Conservation (phyloP, 2,888 invertebrate species). For the Ditylenchus weischeri region DNA sequence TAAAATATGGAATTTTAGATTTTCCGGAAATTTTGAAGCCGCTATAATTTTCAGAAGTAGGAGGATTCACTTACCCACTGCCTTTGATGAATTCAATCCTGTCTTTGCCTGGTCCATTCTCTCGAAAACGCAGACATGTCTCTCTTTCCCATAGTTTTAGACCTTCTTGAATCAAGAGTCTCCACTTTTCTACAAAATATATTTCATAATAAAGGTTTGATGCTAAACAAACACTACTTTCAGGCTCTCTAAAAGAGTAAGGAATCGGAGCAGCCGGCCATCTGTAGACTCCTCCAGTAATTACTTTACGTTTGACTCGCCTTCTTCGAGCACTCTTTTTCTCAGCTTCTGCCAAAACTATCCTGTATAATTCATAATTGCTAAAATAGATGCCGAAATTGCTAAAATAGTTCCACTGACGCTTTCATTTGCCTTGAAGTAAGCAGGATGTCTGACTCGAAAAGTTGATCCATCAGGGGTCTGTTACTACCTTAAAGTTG, state of each 20-base stretch:
- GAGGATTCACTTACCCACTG: slow-evolving; percentile 54
- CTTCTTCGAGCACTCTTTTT: slow-evolving; percentile 28
- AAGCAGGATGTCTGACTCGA: slow-evolving; percentile 54
- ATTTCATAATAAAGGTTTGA: slow-evolving; percentile 6
- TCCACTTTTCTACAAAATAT: slow-evolving; percentile 47
- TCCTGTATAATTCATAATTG: slow-evolving; percentile 26
- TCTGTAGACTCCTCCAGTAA: slow-evolving; percentile 54
- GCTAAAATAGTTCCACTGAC: slow-evolving; percentile 18
- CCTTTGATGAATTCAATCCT: slow-evolving; percentile 52
- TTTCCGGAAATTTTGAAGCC: too few species aligned
- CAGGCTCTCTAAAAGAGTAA: slow-evolving; percentile 48
- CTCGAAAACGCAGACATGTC: slow-evolving; percentile 54
- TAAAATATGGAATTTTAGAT: background rate
- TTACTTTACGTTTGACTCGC: slow-evolving; percentile 45
- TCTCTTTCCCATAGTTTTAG: slow-evolving; percentile 52
- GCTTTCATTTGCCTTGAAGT: slow-evolving; percentile 34
- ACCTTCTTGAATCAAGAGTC: slow-evolving; percentile 42
- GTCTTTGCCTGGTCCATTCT: slow-evolving; percentile 50
- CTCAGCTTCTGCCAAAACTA: slow-evolving; percentile 44
- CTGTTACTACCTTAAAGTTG: slow-evolving; percentile 41
- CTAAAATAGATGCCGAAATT: background rate
- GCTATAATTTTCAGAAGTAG: too few species aligned
- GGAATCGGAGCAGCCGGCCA: slow-evolving; percentile 52
- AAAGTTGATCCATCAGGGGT: slow-evolving; percentile 50
- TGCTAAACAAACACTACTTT: slow-evolving; percentile 37